These are phyloP conservation scores for Paedocypris micromegethes DNA, from an alignment of 2,797 vertebrate genomes.

Conservation along the genomic window DNA sequence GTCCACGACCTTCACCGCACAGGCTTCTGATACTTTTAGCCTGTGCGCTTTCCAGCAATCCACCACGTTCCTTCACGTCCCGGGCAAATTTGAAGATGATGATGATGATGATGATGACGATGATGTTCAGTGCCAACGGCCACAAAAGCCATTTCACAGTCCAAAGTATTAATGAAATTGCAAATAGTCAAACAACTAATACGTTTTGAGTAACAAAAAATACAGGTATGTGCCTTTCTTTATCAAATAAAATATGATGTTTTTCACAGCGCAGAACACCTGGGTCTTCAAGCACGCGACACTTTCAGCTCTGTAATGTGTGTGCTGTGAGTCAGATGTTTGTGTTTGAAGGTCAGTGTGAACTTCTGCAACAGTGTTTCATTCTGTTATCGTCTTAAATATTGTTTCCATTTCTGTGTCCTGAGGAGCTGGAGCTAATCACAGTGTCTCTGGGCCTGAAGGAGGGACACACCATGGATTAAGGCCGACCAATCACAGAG, in stretches of 20 bases:
- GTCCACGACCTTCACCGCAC: constrained; percentile 18
- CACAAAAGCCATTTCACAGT: constrained; percentile 1
- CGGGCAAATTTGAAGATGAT: too few species aligned
- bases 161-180: constrained; percentile 18
- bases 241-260: neutral
- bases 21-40: constrained; percentile 17
- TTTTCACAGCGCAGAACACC: neutral
- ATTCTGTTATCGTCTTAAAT: neutral
- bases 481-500: too few species aligned
- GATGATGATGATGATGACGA: too few species aligned
- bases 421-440: too few species aligned
- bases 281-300: neutral
- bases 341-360: constrained; percentile 10
- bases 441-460: too few species aligned
- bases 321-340: neutral
- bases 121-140: constrained; percentile 2
- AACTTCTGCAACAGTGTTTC: constrained; percentile 13
- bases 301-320: neutral
- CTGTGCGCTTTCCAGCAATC: constrained; percentile 7
- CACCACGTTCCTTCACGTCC: neutral
- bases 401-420: too few species aligned
- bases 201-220: neutral
- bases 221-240: too few species aligned
- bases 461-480: too few species aligned
- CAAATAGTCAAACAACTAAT: neutral